These are phyloP conservation scores for Hemicordylus capensis DNA, from an alignment of 2,113 vertebrate genomes.

Conservation along the genomic window DNA sequence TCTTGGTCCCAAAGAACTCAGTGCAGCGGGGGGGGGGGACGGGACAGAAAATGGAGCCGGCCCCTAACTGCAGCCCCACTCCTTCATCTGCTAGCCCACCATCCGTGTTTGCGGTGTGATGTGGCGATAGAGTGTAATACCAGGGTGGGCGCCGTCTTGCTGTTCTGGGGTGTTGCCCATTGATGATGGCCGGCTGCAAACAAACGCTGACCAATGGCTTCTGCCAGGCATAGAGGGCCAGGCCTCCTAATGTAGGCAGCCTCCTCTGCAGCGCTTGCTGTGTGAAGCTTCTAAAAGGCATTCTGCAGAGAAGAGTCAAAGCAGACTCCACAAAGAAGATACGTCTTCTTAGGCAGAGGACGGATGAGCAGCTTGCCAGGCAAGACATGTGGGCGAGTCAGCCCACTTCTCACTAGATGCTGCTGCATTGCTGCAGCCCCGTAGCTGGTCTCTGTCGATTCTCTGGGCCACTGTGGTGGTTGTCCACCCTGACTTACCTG, in stretches of 20 bases:
- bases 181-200: slow-evolving; percentile 36
- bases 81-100: background rate
- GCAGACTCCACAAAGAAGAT: slow-evolving; percentile 28
- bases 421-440: too few species aligned
- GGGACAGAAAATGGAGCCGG: background rate
- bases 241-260: slow-evolving; percentile 5
- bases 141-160: too few species aligned
- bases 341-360: too few species aligned
- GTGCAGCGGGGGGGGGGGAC: too few species aligned
- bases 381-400: too few species aligned
- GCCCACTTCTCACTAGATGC: too few species aligned
- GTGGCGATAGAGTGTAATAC: background rate
- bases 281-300: slow-evolving; percentile 20
- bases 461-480: too few species aligned
- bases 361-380: too few species aligned
- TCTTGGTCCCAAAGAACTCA: background rate
- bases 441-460: too few species aligned
- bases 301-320: slow-evolving; percentile 20
- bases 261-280: slow-evolving; percentile 6
- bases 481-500: too few species aligned
- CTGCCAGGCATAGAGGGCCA: slow-evolving; percentile 34
- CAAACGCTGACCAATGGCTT: slow-evolving; percentile 40
- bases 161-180: too few species aligned
- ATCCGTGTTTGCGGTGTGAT: background rate
- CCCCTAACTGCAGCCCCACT: background rate